Conservation (phyloP, 2,888 invertebrate species). For the Yponomeuta evonymella region DNA sequence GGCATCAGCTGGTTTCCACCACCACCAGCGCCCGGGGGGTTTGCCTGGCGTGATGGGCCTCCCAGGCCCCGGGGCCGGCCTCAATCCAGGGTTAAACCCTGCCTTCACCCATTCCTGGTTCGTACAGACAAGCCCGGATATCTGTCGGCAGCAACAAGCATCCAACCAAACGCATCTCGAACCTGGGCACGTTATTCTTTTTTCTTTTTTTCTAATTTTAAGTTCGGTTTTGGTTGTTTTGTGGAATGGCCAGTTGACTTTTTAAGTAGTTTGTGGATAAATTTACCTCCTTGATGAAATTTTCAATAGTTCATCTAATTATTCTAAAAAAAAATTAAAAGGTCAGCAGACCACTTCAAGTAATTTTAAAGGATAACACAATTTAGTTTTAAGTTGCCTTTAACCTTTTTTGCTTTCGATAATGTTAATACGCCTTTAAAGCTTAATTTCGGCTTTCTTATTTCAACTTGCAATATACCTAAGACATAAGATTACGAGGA, state of each 20-base stretch:
- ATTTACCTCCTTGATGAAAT: too few species aligned
- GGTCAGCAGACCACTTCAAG: neutral
- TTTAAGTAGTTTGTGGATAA: conserved; percentile 12
- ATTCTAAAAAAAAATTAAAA: conserved; percentile 19
- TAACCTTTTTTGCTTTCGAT: conserved; percentile 35
- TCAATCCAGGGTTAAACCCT: conserved; percentile 76
- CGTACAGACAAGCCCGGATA: conserved; percentile 91
- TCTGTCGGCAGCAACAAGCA: conserved; percentile 90
- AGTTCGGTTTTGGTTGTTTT: conserved; percentile 34
- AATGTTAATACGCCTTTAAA: conserved; percentile 35
- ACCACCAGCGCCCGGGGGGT: conserved; percentile 71
- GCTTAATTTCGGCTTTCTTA: neutral
- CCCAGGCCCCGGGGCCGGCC: conserved; percentile 66
- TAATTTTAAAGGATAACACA: conserved; percentile 12
- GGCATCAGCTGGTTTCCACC: conserved; percentile 71
- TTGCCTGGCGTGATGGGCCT: conserved; percentile 76
- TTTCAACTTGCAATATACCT: neutral
- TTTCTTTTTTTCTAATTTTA: conserved; percentile 67
- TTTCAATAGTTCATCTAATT: too few species aligned
- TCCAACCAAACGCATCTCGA: conserved; percentile 87
- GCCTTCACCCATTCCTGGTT: conserved; percentile 97
- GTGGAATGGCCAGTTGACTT: conserved; percentile 29
- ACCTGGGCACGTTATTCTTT: conserved; percentile 91
- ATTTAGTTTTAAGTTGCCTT: conserved; percentile 14
- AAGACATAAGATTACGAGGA: neutral